Conservation (phyloP, 2,888 invertebrate genomes). For the Melanchra persicariae region DNA sequence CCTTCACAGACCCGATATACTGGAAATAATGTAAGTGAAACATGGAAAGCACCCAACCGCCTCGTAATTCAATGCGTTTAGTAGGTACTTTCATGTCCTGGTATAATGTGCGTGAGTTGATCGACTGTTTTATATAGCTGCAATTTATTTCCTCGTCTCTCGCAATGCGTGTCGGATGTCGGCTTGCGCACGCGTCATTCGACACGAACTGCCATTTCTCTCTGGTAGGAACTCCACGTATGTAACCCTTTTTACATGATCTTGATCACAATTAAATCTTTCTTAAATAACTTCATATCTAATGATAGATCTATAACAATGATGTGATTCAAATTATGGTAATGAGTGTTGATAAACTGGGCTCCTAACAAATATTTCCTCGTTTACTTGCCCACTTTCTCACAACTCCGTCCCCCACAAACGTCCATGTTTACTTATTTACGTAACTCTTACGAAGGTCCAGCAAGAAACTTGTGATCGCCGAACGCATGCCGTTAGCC, state of each 20-base stretch:
- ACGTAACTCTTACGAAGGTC: constrained; percentile 78
- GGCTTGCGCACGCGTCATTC: constrained; percentile 80
- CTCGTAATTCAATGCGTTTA: constrained; percentile 60
- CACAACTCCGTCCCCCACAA: constrained; percentile 32
- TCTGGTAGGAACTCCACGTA: constrained; percentile 62
- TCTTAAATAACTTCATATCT: background rate
- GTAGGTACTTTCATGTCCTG: constrained; percentile 74
- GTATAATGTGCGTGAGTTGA: constrained; percentile 75
- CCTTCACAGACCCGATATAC: constrained; percentile 81
- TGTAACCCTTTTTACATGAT: constrained; percentile 34
- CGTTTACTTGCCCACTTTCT: constrained; percentile 41
- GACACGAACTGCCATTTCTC: constrained; percentile 79
- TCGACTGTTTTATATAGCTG: constrained; percentile 71
- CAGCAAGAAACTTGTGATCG: constrained; percentile 74
- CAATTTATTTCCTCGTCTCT: constrained; percentile 84
- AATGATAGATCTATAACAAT: constrained; percentile 22
- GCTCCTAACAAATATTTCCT: constrained; percentile 14
- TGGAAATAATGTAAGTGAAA: constrained; percentile 80
- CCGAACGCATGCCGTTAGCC: constrained; percentile 74
- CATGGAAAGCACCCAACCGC: constrained; percentile 47
- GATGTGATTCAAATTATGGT: constrained; percentile 5
- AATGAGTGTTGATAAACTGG: constrained; percentile 16
- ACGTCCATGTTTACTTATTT: constrained; percentile 69
- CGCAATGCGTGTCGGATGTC: constrained; percentile 85
- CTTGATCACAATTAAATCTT: constrained; percentile 23